Percentiles rank a stretch among this genome's conserved stretches.
These are phyloP conservation scores for Danionella dracula DNA, from an alignment of 2,797 vertebrate genomes.

Conservation along the genomic window DNA sequence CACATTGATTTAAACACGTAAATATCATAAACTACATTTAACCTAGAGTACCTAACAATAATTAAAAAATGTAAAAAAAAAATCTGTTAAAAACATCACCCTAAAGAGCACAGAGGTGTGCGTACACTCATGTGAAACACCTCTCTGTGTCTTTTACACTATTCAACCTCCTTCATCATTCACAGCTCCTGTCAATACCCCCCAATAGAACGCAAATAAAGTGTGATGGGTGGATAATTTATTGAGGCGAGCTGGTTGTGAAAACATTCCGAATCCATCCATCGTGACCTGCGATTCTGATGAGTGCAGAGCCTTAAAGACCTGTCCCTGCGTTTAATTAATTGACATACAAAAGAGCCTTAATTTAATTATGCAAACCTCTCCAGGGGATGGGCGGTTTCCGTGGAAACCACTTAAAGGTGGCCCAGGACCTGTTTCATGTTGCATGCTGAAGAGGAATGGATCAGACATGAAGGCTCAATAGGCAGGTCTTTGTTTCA, in stretches of 20 bases:
- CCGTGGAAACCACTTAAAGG: constrained; percentile 76
- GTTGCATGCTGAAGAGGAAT: constrained; percentile 35
- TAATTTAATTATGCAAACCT: constrained; percentile 80
- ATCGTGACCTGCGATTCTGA: constrained; percentile 12
- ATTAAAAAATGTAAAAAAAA: no score
- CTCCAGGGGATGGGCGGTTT: constrained; percentile 71
- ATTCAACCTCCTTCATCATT: constrained; percentile 21
- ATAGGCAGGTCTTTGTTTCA: constrained; percentile 4
- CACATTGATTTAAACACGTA: no score
- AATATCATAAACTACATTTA: no score
- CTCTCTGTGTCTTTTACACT: no score
- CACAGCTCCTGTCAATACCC: constrained; percentile 40
- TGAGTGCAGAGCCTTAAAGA: constrained; percentile 47
- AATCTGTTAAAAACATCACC: no score
- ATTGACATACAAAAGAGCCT: constrained; percentile 77
- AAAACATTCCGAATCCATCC: constrained; percentile 42
- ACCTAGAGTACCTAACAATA: no score
- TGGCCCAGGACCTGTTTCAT: constrained; percentile 54
- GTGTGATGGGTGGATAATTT: constrained; percentile 39
- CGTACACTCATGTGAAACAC: no score
- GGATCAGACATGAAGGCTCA: constrained; percentile 54
- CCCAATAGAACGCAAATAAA: constrained; percentile 11
- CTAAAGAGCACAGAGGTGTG: no score
- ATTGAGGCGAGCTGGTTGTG: constrained; percentile 29
- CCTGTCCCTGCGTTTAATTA: constrained; percentile 71